A percentile compares a stretch with the other conserved stretches of the same genome.
phyloP scores from a whole-genome alignment of 2,888 invertebrate species.

The Macrophya alboannulata region DNA sequence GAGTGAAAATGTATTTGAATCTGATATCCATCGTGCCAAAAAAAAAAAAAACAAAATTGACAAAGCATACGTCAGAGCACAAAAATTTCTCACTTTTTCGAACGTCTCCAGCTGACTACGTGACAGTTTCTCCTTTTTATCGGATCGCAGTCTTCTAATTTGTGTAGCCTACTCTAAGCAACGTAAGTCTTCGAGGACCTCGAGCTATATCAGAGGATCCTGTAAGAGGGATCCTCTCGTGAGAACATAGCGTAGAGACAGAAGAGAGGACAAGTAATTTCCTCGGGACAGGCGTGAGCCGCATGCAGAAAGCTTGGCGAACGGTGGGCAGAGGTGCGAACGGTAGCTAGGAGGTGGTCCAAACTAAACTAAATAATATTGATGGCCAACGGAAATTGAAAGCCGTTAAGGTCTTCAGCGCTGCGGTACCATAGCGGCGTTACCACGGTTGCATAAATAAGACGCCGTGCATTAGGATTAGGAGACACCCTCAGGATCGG shows the following conservation, averaged over 20 bases:
- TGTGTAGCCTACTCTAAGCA: constrained; percentile 11
- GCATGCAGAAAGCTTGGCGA: constrained; percentile 72
- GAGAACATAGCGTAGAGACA: constrained; percentile 60
- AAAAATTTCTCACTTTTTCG: not conserved
- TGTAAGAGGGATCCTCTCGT: constrained; percentile 50
- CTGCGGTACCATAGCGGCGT: constrained; percentile 73
- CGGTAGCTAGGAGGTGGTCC: constrained; percentile 65
- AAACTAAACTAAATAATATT: constrained; percentile 80
- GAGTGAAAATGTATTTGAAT: not conserved
- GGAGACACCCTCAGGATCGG: constrained; percentile 53
- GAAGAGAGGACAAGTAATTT: constrained; percentile 77
- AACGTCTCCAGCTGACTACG: not conserved
- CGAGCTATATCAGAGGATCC: constrained; percentile 33
- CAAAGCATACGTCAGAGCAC: not conserved
- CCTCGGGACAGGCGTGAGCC: constrained; percentile 78
- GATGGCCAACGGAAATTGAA: constrained; percentile 80
- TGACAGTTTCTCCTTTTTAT: not conserved
- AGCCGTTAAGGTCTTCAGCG: constrained; percentile 78
- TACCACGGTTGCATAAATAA: constrained; percentile 75
- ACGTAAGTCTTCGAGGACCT: constrained; percentile 35
- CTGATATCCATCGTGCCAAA: not conserved
- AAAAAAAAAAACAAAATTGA: not conserved
- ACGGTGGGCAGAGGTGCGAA: constrained; percentile 50
- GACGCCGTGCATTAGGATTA: constrained; percentile 77
- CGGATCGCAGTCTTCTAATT: not conserved